phyloP scores from a whole-genome alignment of 1,140 invertebrate species.

The Cecropterus lyciades region DNA sequence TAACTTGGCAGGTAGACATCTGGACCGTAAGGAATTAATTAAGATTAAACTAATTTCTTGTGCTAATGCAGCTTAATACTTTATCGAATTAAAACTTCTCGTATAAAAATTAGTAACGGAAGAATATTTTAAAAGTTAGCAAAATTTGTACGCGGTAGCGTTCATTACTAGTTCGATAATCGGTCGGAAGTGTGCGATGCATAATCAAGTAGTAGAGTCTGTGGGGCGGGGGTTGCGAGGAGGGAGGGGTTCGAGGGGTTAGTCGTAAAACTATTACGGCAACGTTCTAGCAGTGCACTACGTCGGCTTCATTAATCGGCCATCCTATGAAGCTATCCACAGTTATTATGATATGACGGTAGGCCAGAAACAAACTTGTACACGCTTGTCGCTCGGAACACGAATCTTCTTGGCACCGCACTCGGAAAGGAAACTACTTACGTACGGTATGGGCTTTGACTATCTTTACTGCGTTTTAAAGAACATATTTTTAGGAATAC shows the following conservation, averaged over 20 bases:
- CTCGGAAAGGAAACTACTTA: constrained; percentile 36
- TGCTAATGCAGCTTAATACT: constrained; percentile 20
- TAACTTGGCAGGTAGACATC: constrained; percentile 1
- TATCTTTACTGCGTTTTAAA: constrained; percentile 35
- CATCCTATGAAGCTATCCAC: constrained; percentile 78
- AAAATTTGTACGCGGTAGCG: constrained; percentile 70
- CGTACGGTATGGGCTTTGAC: constrained; percentile 31
- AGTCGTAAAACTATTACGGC: constrained; percentile 82
- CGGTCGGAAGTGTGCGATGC: constrained; percentile 77
- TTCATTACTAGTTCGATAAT: constrained; percentile 82
- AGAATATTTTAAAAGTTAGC: constrained; percentile 58
- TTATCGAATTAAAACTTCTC: constrained; percentile 48
- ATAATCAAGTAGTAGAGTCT: constrained; percentile 78
- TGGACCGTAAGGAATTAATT: constrained; percentile 2
- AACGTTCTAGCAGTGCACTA: constrained; percentile 68
- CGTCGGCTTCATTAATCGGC: constrained; percentile 80
- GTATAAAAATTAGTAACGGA: constrained; percentile 54
- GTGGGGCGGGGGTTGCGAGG: constrained; percentile 43
- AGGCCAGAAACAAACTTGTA: constrained; percentile 46
- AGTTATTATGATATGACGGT: constrained; percentile 69
- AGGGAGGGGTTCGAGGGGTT: constrained; percentile 43
- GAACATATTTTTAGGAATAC: constrained; percentile 36
- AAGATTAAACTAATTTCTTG: constrained; percentile 22
- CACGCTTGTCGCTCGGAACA: constrained; percentile 31
- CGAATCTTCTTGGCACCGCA: constrained; percentile 28